phyloP scores from a whole-genome alignment of 2,797 vertebrate species.

The Apodemus agrarius region DNA sequence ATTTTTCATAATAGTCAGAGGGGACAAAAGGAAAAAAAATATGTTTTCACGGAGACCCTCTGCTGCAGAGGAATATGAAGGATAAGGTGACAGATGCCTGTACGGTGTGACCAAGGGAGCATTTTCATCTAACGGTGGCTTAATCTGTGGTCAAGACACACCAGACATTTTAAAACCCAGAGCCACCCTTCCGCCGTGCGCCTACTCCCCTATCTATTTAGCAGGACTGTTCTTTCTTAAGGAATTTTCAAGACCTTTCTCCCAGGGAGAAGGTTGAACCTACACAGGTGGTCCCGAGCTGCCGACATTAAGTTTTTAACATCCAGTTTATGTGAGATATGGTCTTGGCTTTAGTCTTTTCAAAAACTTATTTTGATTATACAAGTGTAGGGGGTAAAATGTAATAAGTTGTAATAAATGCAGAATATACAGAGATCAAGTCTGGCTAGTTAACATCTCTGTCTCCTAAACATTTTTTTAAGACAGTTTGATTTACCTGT shows the following conservation, averaged over 20 bases:
- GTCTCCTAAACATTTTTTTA: background rate
- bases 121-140: background rate
- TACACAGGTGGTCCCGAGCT: background rate
- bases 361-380: background rate
- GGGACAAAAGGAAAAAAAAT: background rate
- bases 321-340: background rate
- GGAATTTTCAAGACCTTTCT: background rate
- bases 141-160: background rate
- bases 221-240: background rate
- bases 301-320: background rate
- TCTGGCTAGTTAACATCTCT: background rate
- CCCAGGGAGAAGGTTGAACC: background rate
- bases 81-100: background rate
- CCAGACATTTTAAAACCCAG: background rate
- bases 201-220: background rate
- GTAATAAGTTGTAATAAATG: background rate
- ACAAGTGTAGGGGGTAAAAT: background rate
- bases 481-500: background rate
- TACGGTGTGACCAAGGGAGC: background rate
- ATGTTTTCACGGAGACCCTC: conserved; percentile 17
- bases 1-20: conserved; percentile 65
- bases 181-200: background rate
- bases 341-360: background rate
- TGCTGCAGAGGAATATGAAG: background rate
- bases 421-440: background rate